These are phyloP conservation scores for Drosophila chauvacae DNA, from an alignment of 1,140 invertebrate genomes.

Conservation along the genomic window DNA sequence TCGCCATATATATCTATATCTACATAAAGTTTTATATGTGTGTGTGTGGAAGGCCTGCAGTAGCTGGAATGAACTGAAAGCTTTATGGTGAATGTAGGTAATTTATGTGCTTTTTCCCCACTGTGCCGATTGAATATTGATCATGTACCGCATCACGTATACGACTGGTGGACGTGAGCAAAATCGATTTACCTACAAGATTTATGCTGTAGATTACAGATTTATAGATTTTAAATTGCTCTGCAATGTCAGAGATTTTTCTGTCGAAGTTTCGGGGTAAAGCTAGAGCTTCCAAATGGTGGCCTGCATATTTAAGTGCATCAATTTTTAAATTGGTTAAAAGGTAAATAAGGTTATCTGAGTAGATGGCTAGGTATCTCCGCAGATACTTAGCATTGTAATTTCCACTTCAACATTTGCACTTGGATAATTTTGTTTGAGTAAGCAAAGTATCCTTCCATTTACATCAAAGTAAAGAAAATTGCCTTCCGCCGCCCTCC, in stretches of 20 bases:
- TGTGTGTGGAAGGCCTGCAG: background rate
- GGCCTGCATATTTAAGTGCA: slow-evolving; percentile 22
- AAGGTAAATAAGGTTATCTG: background rate
- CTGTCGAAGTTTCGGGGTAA: background rate
- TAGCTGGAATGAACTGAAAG: slow-evolving; percentile 15
- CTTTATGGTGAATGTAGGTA: slow-evolving; percentile 42
- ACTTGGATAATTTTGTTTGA: slow-evolving; percentile 42
- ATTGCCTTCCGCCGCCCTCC: slow-evolving; percentile 18
- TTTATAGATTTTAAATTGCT: slow-evolving; percentile 42
- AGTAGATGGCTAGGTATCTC: background rate
- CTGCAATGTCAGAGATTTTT: slow-evolving; percentile 3
- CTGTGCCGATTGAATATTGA: slow-evolving; percentile 46
- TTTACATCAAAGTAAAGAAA: slow-evolving; percentile 49
- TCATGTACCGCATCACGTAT: slow-evolving; percentile 45
- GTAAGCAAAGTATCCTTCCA: slow-evolving; percentile 24
- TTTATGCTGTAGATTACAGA: slow-evolving; percentile 17
- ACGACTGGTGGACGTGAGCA: slow-evolving; percentile 19
- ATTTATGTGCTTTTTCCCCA: slow-evolving; percentile 28
- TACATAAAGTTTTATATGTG: background rate
- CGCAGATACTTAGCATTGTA: slow-evolving; percentile 2
- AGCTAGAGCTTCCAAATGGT: background rate
- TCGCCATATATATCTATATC: slow-evolving; percentile 28
- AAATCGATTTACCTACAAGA: slow-evolving; percentile 38
- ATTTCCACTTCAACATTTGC: slow-evolving; percentile 2
- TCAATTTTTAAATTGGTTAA: slow-evolving; percentile 36